Conservation (phyloP, 2,113 vertebrate genomes). For the Equus przewalskii region DNA sequence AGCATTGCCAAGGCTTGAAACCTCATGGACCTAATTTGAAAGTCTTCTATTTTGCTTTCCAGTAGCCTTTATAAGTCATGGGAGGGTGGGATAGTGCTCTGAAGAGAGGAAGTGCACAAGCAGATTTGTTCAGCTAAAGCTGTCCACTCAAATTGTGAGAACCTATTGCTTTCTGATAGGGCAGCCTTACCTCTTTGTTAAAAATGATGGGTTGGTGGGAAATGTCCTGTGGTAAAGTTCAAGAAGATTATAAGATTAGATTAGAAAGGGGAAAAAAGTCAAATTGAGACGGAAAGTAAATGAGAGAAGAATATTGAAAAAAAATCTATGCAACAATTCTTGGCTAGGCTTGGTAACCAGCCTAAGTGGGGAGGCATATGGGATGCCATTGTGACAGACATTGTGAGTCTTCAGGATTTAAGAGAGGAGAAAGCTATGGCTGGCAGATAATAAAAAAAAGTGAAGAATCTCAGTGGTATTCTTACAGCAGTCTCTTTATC, state of each 20-base stretch:
- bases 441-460: background rate
- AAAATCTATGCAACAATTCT: background rate
- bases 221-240: background rate
- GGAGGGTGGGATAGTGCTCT: background rate
- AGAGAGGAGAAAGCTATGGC: background rate
- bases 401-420: background rate
- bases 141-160: background rate
- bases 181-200: background rate
- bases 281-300: constrained; percentile 25
- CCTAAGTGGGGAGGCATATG: background rate
- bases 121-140: background rate
- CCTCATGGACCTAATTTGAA: background rate
- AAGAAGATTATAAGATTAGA: constrained; percentile 42
- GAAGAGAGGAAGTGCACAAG: background rate
- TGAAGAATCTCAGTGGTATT: background rate
- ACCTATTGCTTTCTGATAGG: constrained; percentile 6
- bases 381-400: background rate
- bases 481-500: background rate
- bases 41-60: background rate
- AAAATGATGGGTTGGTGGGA: constrained; percentile 2
- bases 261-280: constrained; percentile 7
- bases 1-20: background rate
- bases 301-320: background rate
- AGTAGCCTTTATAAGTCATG: background rate
- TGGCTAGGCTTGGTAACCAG: background rate